Percentiles rank a stretch among this genome's conserved stretches.
Conservation (phyloP, 2,113 vertebrate species). For the Takifugu flavidus region DNA sequence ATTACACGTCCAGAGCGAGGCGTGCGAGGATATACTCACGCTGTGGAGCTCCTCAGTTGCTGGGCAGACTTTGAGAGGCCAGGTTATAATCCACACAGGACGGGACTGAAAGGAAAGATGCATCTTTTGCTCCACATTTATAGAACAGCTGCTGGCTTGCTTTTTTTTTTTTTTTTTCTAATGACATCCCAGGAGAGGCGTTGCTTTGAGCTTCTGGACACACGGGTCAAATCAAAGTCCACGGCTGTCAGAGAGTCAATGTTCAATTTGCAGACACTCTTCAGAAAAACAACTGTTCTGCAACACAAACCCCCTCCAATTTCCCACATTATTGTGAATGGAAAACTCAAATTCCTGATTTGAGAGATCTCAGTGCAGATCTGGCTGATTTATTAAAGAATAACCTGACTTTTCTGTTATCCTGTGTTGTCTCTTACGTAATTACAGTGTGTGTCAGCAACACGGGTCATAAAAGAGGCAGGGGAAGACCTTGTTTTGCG, state of each 20-base stretch:
- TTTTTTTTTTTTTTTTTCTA: slow-evolving; percentile 52
- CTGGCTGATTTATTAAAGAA: too few relatives aligned
- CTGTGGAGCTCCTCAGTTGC: slow-evolving; percentile 6
- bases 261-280: slow-evolving; percentile 58
- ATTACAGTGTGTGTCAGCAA: too few relatives aligned
- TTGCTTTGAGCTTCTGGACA: slow-evolving; percentile 48
- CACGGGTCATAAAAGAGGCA: too few relatives aligned
- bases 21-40: slow-evolving; percentile 49
- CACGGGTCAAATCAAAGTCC: slow-evolving; percentile 72
- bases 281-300: slow-evolving; percentile 44
- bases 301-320: background rate
- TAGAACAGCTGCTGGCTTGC: slow-evolving; percentile 35
- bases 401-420: too few relatives aligned
- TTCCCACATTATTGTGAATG: background rate
- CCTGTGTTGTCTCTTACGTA: too few relatives aligned
- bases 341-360: too few relatives aligned
- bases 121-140: slow-evolving; percentile 54
- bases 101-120: slow-evolving; percentile 29
- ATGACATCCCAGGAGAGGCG: slow-evolving; percentile 68
- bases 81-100: slow-evolving; percentile 51
- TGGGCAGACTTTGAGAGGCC: slow-evolving; percentile 18
- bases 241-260: slow-evolving; percentile 66
- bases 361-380: too few relatives aligned
- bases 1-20: background rate
- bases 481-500: too few relatives aligned